phyloP scores from a whole-genome alignment of 2,113 vertebrate species.

The Hippocampus mohnikei region DNA sequence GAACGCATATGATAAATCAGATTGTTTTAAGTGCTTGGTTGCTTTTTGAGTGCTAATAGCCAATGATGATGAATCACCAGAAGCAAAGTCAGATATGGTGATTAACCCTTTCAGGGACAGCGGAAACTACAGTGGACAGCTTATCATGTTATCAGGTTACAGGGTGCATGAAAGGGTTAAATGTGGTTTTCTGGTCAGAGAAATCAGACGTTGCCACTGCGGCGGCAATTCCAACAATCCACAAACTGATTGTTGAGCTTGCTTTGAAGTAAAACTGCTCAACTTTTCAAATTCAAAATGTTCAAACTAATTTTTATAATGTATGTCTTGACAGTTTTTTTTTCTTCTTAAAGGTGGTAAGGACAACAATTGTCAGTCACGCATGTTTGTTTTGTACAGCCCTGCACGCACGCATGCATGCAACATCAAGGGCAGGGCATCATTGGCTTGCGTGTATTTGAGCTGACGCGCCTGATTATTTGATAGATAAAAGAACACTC shows the following conservation, averaged over 20 bases:
- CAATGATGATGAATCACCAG: conserved; percentile 53
- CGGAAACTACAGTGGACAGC: too few species aligned
- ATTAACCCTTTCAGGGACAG: too few species aligned
- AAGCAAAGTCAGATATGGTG: conserved; percentile 22
- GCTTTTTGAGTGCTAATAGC: conserved; percentile 30
- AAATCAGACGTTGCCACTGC: conserved; percentile 13
- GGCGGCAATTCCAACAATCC: conserved; percentile 24
- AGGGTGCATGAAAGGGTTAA: too few species aligned
- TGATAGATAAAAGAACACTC: conserved; percentile 48
- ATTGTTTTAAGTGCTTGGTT: conserved; percentile 17
- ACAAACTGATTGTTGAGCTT: conserved; percentile 51
- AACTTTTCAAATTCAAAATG: conserved; percentile 11
- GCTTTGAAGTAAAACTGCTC: conserved; percentile 19
- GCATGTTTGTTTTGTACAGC: conserved; percentile 42
- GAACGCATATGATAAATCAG: conserved; percentile 30
- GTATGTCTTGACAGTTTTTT: conserved; percentile 16
- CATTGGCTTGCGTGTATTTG: conserved; percentile 28
- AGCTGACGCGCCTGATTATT: conserved; percentile 48
- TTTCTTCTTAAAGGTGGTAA: conserved; percentile 21
- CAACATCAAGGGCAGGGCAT: conserved; percentile 60
- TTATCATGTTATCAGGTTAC: too few species aligned
- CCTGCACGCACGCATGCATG: conserved; percentile 8
- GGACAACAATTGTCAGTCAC: conserved; percentile 18
- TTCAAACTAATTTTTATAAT: conserved; percentile 5
- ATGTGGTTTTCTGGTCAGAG: conserved; percentile 57